Percentiles rank a stretch among this genome's conserved stretches.
These are phyloP conservation scores for Auanema sp. DNA, from an alignment of 2,888 invertebrate species.

Conservation along the genomic window DNA sequence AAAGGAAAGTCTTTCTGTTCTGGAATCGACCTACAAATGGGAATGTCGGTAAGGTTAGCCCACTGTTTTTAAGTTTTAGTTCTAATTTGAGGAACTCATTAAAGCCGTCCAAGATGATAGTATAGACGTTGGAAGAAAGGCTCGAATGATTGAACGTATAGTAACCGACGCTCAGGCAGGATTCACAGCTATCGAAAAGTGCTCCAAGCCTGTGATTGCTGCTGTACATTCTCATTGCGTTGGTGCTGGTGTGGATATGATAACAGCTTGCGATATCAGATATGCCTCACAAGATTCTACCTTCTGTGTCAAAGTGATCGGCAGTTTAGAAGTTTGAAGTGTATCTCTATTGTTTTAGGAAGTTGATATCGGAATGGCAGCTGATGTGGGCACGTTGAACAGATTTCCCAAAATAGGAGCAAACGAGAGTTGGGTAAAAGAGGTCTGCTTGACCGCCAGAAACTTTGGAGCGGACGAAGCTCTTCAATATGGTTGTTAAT, in stretches of 20 bases:
- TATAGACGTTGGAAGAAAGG: slow-evolving; percentile 43
- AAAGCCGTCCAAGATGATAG: slow-evolving; percentile 31
- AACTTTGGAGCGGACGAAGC: slow-evolving; percentile 73
- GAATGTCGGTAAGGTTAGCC: slow-evolving; percentile 22
- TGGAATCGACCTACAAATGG: slow-evolving; percentile 76
- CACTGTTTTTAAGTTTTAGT: slow-evolving; percentile 2
- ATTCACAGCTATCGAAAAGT: slow-evolving; percentile 40
- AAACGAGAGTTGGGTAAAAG: slow-evolving; percentile 38
- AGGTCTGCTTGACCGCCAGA: slow-evolving; percentile 74
- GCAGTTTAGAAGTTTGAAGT: background rate
- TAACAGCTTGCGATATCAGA: slow-evolving; percentile 86
- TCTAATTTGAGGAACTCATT: slow-evolving; percentile 24
- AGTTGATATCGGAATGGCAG: slow-evolving; percentile 79
- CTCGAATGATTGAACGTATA: slow-evolving; percentile 26
- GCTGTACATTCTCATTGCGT: slow-evolving; percentile 86
- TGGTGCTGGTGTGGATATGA: slow-evolving; percentile 86
- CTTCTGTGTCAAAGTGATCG: slow-evolving; percentile 79
- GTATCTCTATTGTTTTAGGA: slow-evolving; percentile 68
- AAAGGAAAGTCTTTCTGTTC: slow-evolving; percentile 84
- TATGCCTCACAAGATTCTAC: slow-evolving; percentile 86
- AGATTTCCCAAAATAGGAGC: slow-evolving; percentile 77
- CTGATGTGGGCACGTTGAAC: slow-evolving; percentile 92
- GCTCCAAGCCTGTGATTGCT: slow-evolving; percentile 82
- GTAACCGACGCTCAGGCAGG: slow-evolving; percentile 34
- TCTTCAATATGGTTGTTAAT: slow-evolving; percentile 66